Evolutionary conservation across 2,113 vertebrate species (phyloP).

Genomic region (Cottus gobio): DNA sequence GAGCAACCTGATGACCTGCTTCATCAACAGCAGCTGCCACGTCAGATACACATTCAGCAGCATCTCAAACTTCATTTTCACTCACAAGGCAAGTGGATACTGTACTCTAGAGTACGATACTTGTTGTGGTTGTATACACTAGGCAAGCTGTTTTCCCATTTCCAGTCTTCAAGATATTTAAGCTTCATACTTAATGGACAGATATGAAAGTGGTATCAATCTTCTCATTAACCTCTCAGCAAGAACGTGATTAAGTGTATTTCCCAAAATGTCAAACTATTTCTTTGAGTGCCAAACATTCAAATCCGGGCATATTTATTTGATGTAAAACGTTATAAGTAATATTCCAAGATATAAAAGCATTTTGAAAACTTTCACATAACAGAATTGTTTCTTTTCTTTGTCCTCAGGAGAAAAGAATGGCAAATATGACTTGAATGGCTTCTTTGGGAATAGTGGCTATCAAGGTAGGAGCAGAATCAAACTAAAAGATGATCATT

Average conservation of each 20-base stretch:
- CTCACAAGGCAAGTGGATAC: conserved; percentile 52
- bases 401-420: conserved; percentile 74
- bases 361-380: neutral
- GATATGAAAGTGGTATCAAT: neutral
- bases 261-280: neutral
- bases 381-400: neutral
- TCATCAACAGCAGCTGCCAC: conserved; percentile 61
- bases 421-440: conserved; percentile 78
- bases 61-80: conserved; percentile 81
- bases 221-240: neutral
- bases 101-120: neutral
- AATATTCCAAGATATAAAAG: neutral
- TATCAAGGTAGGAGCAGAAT: conserved; percentile 75
- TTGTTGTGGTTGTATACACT: neutral
- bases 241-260: neutral
- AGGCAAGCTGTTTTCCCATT: neutral
- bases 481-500: neutral
- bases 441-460: conserved; percentile 83
- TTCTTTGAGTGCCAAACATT: neutral
- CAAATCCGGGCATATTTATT: neutral
- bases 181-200: neutral
- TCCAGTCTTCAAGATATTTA: too few species aligned
- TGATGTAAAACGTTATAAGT: neutral
- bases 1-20: conserved; percentile 51
- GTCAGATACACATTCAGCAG: conserved; percentile 81